phyloP scores from a whole-genome alignment of 1,140 invertebrate species.

The Sarcophaga bullata region DNA sequence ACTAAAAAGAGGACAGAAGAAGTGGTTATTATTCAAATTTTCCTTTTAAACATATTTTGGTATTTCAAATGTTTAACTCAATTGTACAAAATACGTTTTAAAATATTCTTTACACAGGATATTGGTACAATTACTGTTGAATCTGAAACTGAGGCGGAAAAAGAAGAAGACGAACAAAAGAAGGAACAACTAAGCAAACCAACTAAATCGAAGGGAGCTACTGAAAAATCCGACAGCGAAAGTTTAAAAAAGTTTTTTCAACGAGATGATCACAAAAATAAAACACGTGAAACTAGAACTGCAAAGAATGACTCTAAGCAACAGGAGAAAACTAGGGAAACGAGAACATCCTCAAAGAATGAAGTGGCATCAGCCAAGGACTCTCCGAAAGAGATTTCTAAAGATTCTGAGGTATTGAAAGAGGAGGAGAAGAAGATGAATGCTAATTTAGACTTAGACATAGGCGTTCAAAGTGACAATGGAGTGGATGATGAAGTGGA shows the following conservation, averaged over 20 bases:
- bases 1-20: no score
- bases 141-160: not conserved
- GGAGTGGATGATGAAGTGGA: conserved; percentile 34
- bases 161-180: not conserved
- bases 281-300: no score
- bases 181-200: not conserved
- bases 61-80: not conserved
- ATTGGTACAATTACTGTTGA: not conserved
- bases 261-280: no score
- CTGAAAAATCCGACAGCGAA: not conserved
- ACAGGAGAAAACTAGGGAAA: not conserved
- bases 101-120: not conserved
- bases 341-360: not conserved
- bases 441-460: not conserved
- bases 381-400: not conserved
- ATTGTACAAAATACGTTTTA: not conserved
- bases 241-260: not conserved
- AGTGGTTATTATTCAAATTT: no score
- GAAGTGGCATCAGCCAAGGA: not conserved
- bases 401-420: not conserved
- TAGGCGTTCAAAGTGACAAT: conserved; percentile 11
- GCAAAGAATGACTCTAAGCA: no score
- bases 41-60: no score
- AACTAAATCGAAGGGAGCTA: not conserved
- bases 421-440: not conserved